Evolutionary conservation across 2,797 vertebrate genomes (phyloP), one percentile per base, ranked within the genome.

Genomic region (Platalea minor): DNA sequence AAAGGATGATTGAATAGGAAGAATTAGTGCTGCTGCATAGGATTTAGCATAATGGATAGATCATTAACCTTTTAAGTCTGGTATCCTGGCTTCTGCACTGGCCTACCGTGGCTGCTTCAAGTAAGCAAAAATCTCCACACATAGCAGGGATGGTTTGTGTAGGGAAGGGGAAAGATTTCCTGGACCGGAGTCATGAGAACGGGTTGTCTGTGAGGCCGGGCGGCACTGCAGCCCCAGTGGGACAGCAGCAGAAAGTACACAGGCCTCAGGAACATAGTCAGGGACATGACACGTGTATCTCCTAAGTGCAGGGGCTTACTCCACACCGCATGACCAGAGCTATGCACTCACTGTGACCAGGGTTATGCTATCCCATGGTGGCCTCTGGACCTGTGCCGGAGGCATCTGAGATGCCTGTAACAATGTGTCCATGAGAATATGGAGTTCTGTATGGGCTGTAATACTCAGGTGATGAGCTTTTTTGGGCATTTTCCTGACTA

Each of bases 1-100:
- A 95, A 96, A 92, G 61, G 46, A 91, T 91, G 85, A 79, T 16
- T 96, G 92, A 97, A 92, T 95, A 46, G 81, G 23, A 91, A 88
- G 92, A 84, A 93, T 91, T 95, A 88, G 89, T 92, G 91, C 82
- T 96, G 89, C 76, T 89, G 73, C 69, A 23, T n/a, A 88, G 76
- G 87, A 48, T 94, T 96, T 85, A 86, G 85, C 87, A 92, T 95
- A 96, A 97, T 39, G 39, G 84, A 93, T 84, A 69, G 92, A 84
- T 67, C 78, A 85, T 95, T 94, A 94, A 89, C 88, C 89, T 89
- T 96, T 91, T 65, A 75, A 89, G 76, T 80, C 57, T 80, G 57
- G 57, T 93, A 78, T 91, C 72, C 50, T 92, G 81, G 91, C 57
- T 95, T 88, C 76, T 84, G 73, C 45, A 56, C 46, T 89, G 54